Evolutionary conservation across 2,113 vertebrate genomes (phyloP).

Genomic region (Scomber japonicus): DNA sequence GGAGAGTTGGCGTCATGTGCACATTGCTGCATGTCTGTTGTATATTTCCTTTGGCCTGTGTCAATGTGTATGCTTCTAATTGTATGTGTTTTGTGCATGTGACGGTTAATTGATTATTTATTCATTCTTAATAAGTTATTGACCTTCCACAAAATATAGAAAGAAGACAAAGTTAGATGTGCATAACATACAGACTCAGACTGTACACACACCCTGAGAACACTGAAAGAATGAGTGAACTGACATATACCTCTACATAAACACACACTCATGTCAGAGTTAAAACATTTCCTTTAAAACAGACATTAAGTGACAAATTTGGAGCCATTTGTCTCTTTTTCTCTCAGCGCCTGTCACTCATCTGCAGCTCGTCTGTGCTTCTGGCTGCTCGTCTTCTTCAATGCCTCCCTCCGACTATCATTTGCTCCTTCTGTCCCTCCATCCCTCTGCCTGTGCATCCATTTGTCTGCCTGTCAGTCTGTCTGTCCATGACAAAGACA

Average conservation of each 20-base stretch:
- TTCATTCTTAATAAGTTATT: not conserved
- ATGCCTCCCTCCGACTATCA: conserved; percentile 42
- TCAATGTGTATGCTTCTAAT: conserved; percentile 19
- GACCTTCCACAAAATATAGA: not conserved
- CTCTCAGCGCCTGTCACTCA: conserved; percentile 37
- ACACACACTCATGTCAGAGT: not conserved
- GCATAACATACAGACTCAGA: too few species aligned
- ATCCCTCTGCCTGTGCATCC: conserved; percentile 40
- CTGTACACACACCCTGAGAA: not conserved
- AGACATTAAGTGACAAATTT: conserved; percentile 28
- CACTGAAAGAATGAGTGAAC: conserved; percentile 7
- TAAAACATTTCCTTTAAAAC: conserved; percentile 15
- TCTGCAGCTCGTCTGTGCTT: conserved; percentile 16
- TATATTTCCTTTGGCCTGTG: conserved; percentile 24
- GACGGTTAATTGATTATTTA: not conserved
- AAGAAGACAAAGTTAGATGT: not conserved
- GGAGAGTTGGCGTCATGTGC: conserved; percentile 31
- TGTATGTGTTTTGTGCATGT: conserved; percentile 21
- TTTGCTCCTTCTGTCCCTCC: conserved; percentile 42
- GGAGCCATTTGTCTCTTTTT: conserved; percentile 27
- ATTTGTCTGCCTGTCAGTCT: conserved; percentile 70
- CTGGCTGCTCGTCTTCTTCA: conserved; percentile 52
- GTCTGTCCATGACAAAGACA: conserved; percentile 82
- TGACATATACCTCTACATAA: conserved; percentile 2
- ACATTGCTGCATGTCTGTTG: conserved; percentile 39